Conservation (phyloP, 1,140 invertebrate genomes). For the Lepidurus apus region DNA sequence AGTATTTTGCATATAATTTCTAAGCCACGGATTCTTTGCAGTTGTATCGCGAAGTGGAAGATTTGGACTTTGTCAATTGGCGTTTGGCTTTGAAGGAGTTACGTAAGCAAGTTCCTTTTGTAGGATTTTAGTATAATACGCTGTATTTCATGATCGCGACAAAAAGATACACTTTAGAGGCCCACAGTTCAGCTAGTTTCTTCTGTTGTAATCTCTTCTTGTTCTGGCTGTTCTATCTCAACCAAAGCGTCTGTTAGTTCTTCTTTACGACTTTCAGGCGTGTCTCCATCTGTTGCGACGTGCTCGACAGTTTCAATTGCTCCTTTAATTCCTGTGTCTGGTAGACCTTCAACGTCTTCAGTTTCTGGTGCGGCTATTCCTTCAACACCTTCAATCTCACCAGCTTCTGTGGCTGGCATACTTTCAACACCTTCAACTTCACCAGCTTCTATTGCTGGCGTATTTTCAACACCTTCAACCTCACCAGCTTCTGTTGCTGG, state of each 20-base stretch:
- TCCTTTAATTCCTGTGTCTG: neutral
- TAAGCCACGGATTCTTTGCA: neutral
- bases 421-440: neutral
- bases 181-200: constrained; percentile 6
- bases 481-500: neutral
- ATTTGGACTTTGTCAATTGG: neutral
- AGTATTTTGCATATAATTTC: neutral
- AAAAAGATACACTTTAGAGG: neutral
- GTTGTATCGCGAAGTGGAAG: neutral
- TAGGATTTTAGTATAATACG: neutral
- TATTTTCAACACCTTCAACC: neutral
- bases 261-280: neutral
- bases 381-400: neutral
- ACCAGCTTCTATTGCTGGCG: neutral
- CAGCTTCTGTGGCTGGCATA: neutral
- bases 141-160: neutral
- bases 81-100: neutral
- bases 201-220: neutral
- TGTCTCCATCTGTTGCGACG: neutral
- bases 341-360: neutral
- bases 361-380: neutral
- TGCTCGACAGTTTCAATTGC: neutral
- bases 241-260: neutral
- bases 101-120: neutral
- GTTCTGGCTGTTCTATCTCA: neutral